These are phyloP conservation scores for Scaptomyza hsui DNA, from an alignment of 1,140 invertebrate species.

Conservation along the genomic window DNA sequence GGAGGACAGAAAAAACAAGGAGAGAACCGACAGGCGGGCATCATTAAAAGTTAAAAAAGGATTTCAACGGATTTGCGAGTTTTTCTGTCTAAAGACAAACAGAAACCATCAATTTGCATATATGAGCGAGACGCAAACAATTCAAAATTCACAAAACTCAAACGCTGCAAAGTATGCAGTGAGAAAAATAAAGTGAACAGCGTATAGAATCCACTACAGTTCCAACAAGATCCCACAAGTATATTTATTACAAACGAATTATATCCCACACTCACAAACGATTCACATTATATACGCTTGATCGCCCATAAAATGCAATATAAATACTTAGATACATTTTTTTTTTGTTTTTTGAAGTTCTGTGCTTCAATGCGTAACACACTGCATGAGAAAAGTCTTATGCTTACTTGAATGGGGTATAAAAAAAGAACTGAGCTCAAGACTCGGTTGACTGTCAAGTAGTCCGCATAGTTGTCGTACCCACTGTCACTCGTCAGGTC, in stretches of 20 bases:
- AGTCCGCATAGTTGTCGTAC: conserved; percentile 52
- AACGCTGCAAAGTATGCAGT: conserved; percentile 6
- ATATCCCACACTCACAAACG: too few relatives aligned
- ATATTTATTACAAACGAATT: too few relatives aligned
- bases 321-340: too few relatives aligned
- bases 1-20: conserved; percentile 1
- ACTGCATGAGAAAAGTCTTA: too few relatives aligned
- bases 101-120: conserved; percentile 69
- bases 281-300: too few relatives aligned
- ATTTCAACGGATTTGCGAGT: conserved; percentile 80
- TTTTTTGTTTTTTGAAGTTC: too few relatives aligned
- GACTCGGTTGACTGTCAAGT: conserved; percentile 71
- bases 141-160: conserved; percentile 2
- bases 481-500: conserved; percentile 57
- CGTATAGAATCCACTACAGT: too few relatives aligned
- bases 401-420: background rate
- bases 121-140: conserved; percentile 33
- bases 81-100: conserved; percentile 37
- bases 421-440: conserved; percentile 54
- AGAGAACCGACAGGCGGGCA: conserved; percentile 33
- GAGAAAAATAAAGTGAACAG: background rate
- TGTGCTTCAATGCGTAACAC: too few relatives aligned
- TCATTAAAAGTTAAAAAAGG: conserved; percentile 82
- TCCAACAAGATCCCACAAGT: too few relatives aligned
- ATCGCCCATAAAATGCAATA: too few relatives aligned